Evolutionary conservation across 2,113 vertebrate species (phyloP).

Genomic region (Himantopus leucocephalus): DNA sequence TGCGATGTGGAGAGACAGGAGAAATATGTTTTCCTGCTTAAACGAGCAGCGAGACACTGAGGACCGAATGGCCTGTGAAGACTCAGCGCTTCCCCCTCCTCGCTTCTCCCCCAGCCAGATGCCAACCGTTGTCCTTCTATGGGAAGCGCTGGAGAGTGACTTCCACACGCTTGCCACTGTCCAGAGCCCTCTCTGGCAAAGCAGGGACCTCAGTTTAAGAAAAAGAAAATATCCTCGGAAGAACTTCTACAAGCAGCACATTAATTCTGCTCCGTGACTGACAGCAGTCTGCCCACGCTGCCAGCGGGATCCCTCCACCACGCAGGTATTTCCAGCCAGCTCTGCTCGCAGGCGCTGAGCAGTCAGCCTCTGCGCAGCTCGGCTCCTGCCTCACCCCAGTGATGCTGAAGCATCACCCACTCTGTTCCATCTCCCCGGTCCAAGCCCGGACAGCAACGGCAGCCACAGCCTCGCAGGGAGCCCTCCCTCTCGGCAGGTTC

Average conservation of each 20-base stretch:
- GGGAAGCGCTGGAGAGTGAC: neutral
- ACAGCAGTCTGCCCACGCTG: neutral
- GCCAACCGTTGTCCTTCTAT: neutral
- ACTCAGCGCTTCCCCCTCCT: neutral
- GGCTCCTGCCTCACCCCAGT: neutral
- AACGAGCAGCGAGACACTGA: neutral
- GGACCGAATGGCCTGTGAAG: neutral
- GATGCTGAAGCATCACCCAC: neutral
- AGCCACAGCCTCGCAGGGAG: neutral
- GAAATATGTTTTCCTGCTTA: neutral
- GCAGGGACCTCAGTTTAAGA: neutral
- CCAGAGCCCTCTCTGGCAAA: neutral
- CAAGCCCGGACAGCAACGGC: neutral
- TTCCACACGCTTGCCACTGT: fast-evolving
- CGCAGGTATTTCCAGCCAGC: neutral
- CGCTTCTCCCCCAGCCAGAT: neutral
- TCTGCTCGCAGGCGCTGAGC: neutral
- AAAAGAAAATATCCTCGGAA: neutral
- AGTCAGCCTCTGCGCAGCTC: neutral
- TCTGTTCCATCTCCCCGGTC: neutral
- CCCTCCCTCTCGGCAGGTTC: neutral
- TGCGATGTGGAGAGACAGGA: neutral
- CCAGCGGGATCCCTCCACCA: neutral
- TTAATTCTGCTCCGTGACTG: neutral
- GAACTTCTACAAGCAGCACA: neutral